A percentile compares a stretch with the other conserved stretches of the same genome.
Conservation (phyloP, 2,888 invertebrate genomes). For the Meta bourneti region DNA sequence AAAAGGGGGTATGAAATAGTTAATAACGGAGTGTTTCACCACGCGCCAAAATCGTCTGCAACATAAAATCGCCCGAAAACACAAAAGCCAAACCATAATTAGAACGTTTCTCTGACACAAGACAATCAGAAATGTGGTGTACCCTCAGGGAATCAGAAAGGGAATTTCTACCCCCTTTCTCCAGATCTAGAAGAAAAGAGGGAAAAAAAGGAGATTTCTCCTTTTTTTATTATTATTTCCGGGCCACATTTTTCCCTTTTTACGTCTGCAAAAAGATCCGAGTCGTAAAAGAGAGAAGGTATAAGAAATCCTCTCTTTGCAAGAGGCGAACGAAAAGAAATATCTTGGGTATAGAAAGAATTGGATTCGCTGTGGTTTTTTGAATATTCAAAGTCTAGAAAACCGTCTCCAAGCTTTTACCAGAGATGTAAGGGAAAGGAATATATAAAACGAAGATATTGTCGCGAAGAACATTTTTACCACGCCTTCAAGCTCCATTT, state of each 20-base stretch:
- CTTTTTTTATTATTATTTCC: slow-evolving; percentile 8
- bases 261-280: background rate
- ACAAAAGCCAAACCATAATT: slow-evolving; percentile 46
- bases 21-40: no score
- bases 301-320: background rate
- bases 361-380: slow-evolving; percentile 45
- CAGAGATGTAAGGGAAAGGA: slow-evolving; percentile 2
- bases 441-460: slow-evolving; percentile 11
- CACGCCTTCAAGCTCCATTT: background rate
- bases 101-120: slow-evolving; percentile 11
- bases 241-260: background rate
- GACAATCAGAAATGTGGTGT: slow-evolving; percentile 38
- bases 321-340: slow-evolving; percentile 16
- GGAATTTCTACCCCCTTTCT: background rate
- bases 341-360: slow-evolving; percentile 34
- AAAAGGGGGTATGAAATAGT: no score
- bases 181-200: slow-evolving; percentile 24
- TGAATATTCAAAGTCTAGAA: slow-evolving; percentile 44
- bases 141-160: slow-evolving; percentile 21
- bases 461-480: slow-evolving; percentile 32
- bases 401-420: background rate
- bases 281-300: slow-evolving; percentile 1
- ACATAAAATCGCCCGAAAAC: background rate
- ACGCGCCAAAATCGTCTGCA: no score
- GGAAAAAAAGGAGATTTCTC: slow-evolving; percentile 20